Conservation (phyloP, 2,888 invertebrate genomes). For the Shargacucullia verbasci region DNA sequence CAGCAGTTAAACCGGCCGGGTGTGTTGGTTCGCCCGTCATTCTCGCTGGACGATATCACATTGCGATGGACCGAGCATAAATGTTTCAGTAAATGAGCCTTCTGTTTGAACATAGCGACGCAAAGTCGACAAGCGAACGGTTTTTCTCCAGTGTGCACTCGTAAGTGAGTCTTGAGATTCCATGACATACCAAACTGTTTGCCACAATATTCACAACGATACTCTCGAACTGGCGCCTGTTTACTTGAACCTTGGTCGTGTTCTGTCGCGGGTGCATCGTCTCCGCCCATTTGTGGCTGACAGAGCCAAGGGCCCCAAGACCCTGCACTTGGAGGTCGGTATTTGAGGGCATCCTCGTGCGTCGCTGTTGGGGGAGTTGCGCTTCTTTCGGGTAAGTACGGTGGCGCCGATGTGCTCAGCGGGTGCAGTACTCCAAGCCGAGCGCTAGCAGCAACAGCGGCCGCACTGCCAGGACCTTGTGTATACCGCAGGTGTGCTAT, state of each 20-base stretch:
- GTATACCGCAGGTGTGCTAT: constrained; percentile 90
- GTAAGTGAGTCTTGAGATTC: constrained; percentile 96
- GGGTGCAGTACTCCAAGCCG: constrained; percentile 88
- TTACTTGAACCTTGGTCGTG: constrained; percentile 88
- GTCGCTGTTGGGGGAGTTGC: constrained; percentile 90
- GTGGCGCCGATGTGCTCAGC: constrained; percentile 93
- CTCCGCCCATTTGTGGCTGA: constrained; percentile 90
- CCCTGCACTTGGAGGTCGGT: constrained; percentile 92
- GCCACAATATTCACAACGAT: constrained; percentile 96
- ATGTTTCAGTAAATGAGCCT: constrained; percentile 95
- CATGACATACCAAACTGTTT: constrained; percentile 98
- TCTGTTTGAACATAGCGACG: constrained; percentile 97
- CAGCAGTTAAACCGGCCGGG: constrained; percentile 94
- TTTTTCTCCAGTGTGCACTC: constrained; percentile 96
- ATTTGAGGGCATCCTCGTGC: constrained; percentile 89
- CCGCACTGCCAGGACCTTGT: constrained; percentile 89
- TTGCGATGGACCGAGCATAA: constrained; percentile 96
- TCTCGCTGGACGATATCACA: constrained; percentile 95
- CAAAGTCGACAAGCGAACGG: constrained; percentile 96
- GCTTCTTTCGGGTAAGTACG: constrained; percentile 90
- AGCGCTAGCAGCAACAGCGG: constrained; percentile 88
- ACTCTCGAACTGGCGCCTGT: constrained; percentile 93
- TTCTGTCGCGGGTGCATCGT: constrained; percentile 82
- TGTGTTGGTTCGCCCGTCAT: constrained; percentile 90
- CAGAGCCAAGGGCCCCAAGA: constrained; percentile 92